Conservation (phyloP, 2,797 vertebrate species). For the Crocidura indochinensis region DNA sequence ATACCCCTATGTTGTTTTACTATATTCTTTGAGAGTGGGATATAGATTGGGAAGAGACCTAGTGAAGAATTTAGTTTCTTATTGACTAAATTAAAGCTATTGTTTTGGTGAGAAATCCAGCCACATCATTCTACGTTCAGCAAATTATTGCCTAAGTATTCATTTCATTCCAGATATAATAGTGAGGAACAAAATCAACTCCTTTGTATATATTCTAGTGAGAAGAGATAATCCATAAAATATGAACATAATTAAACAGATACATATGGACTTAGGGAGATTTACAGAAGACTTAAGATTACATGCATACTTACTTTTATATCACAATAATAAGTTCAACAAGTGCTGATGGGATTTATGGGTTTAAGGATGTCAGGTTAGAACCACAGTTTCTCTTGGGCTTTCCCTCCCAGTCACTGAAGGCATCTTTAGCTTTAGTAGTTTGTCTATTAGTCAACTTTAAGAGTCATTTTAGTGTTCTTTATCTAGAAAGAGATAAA, state of each 20-base stretch:
- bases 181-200: not conserved
- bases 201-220: not conserved
- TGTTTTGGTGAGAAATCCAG: not conserved
- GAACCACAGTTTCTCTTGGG: not conserved
- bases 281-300: not conserved
- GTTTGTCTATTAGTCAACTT: not conserved
- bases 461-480: not conserved
- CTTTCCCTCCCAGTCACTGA: not conserved
- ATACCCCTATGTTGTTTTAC: too few species aligned
- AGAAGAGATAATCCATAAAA: not conserved
- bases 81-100: not conserved
- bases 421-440: not conserved
- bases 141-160: not conserved
- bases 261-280: not conserved
- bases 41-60: not conserved
- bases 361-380: not conserved
- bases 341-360: not conserved
- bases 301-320: not conserved
- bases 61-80: not conserved
- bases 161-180: not conserved
- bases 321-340: not conserved
- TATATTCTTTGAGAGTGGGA: not conserved
- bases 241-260: not conserved
- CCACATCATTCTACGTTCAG: not conserved
- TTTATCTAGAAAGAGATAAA: not conserved